A percentile compares a stretch with the other conserved stretches of the same genome.
phyloP scores from a whole-genome alignment of 2,888 invertebrate genomes.

The Dynastes tityus region DNA sequence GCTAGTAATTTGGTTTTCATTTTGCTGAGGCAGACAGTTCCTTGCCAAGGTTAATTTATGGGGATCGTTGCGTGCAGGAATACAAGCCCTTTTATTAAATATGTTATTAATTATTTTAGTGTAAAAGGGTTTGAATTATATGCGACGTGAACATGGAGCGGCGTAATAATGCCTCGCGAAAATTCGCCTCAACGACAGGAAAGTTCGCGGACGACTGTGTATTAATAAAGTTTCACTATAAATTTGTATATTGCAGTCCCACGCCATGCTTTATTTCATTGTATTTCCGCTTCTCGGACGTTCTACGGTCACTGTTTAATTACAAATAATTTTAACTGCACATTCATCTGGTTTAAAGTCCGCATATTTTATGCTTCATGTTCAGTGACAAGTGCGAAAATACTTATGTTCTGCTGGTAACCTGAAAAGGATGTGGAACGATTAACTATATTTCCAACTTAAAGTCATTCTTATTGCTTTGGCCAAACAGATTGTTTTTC shows the following conservation, averaged over 20 bases:
- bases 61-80: constrained; percentile 5
- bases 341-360: too few species aligned
- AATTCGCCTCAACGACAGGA: constrained; percentile 26
- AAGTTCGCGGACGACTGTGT: constrained; percentile 21
- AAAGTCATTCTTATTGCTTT: too few species aligned
- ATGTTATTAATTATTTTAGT: constrained; percentile 44
- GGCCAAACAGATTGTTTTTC: too few species aligned
- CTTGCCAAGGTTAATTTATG: constrained; percentile 38
- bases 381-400: too few species aligned
- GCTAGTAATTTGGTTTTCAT: constrained; percentile 28
- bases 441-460: too few species aligned
- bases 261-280: background rate
- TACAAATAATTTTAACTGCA: constrained; percentile 5
- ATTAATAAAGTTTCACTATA: constrained; percentile 37
- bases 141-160: constrained; percentile 26
- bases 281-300: background rate
- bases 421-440: too few species aligned
- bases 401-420: too few species aligned
- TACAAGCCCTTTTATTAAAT: constrained; percentile 39
- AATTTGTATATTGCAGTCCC: constrained; percentile 31
- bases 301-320: background rate
- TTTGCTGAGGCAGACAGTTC: constrained; percentile 37
- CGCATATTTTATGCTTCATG: too few species aligned
- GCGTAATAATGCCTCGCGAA: constrained; percentile 16
- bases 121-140: constrained; percentile 45